Percentiles rank a stretch among this genome's conserved stretches.
Evolutionary conservation across 2,888 invertebrate genomes (phyloP).

Genomic region (Nomada flava): DNA sequence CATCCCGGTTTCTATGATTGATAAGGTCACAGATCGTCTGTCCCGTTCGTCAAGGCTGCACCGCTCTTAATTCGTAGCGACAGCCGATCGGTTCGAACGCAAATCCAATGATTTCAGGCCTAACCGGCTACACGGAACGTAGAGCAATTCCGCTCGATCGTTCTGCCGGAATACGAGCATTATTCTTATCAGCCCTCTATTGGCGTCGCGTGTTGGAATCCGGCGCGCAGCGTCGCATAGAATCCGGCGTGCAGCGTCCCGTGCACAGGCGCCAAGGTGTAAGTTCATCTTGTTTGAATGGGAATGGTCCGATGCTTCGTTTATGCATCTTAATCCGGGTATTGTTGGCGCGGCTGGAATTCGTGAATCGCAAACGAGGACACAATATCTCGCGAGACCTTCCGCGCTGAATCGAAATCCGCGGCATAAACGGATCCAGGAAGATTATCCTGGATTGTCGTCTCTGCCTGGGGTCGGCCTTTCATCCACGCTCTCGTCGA

Average conservation of each 20-base stretch:
- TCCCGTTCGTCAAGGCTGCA: not conserved
- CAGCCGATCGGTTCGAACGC: conserved; percentile 4
- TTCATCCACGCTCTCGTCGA: conserved; percentile 13
- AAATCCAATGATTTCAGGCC: conserved; percentile 21
- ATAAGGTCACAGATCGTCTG: conserved; percentile 12
- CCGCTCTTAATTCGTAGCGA: conserved; percentile 10
- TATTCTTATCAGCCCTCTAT: conserved; percentile 38
- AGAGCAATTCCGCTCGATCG: conserved; percentile 23
- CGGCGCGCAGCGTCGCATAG: not conserved
- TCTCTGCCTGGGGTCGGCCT: conserved; percentile 38
- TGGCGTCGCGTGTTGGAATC: not conserved
- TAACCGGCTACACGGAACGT: not conserved
- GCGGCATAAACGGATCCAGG: conserved; percentile 63
- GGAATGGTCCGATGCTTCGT: conserved; percentile 56
- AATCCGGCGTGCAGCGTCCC: conserved; percentile 8
- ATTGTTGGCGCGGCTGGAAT: conserved; percentile 63
- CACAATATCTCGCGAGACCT: conserved; percentile 53
- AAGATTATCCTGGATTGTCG: conserved; percentile 62
- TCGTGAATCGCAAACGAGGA: conserved; percentile 63
- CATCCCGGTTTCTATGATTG: not conserved
- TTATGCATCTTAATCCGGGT: conserved; percentile 70
- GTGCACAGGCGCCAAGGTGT: conserved; percentile 17
- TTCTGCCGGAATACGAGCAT: conserved; percentile 33
- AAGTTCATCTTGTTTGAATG: conserved; percentile 57
- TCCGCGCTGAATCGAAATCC: conserved; percentile 50